Base-by-base conservation (phyloP, 2,113 vertebrate species). In the Arvicanthis niloticus region DNA sequence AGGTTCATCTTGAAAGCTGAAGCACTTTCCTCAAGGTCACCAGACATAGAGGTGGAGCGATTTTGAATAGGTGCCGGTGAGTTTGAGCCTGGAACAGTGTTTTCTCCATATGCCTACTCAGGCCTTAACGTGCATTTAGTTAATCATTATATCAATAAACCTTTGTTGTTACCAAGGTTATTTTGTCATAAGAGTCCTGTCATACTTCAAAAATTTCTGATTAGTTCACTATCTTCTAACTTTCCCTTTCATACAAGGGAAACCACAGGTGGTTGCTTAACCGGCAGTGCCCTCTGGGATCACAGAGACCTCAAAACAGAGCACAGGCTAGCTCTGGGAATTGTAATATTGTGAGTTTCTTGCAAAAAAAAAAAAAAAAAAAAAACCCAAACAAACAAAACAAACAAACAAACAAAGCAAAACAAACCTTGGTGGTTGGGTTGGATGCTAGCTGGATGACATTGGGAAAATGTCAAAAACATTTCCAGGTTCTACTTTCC, bases 301-400 rank as follows among this genome's bases (percentile, higher is more conserved):
- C 88, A 72, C 42, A 73, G 42, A 84, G 26, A 17, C 3, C 62
- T 89, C 65, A 90, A 86, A 56, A 90, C n/a, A 84, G 73, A 93
- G 58, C 22, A 91, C 60, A 45, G 2, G 68, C 56, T 34, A 72
- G 93, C 5, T 21, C 31, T 26, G 67, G 53, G 34, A 85, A 19
- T 70, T 93, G 58, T 75, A 93, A 96, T 95, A 85, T 67, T 60
- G 75, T 92, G 93, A 53, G 88, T 94, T 94, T 91, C 92, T 97
- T 81, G 31, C 70, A 76, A 24, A 92, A 94, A 92, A 96, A 70
- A 70, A 67, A 85, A 56, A 2, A 56, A 56, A 13, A 56, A 2
- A 94, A 91, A 96, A 51, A 51, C 11, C 51, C 8, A 51, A 51
- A 9, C 51, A 51, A 51, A 51, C 51, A 9, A 51, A 51, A 1